Percentiles rank a stretch among this genome's conserved stretches.
These are phyloP conservation scores for Drosophila lacertosa DNA, from an alignment of 1,140 invertebrate genomes.

Conservation along the genomic window DNA sequence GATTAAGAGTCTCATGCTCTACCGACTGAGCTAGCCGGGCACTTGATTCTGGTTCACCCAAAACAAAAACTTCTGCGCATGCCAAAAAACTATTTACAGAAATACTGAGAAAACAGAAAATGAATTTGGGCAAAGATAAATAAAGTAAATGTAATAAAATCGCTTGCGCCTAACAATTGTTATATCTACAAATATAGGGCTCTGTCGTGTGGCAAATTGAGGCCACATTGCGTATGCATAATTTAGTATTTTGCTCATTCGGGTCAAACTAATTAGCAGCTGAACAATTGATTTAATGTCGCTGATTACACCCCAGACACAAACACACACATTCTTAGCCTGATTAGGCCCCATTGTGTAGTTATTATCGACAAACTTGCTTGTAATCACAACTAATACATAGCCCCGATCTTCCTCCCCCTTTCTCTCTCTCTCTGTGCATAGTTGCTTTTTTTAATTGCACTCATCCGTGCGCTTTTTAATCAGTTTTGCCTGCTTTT, in stretches of 20 bases:
- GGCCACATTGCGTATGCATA: constrained; percentile 57
- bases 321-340: background rate
- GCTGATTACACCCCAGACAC: constrained; percentile 23
- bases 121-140: constrained; percentile 11
- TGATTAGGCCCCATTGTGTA: constrained; percentile 23
- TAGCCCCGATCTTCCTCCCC: background rate
- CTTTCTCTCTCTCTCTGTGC: background rate
- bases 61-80: constrained; percentile 1
- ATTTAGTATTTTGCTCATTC: constrained; percentile 31
- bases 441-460: constrained; percentile 45
- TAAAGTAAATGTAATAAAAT: constrained; percentile 1
- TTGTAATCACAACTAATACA: background rate
- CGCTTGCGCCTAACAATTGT: constrained; percentile 3
- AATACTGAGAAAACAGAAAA: background rate
- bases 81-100: constrained; percentile 18
- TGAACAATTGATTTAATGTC: constrained; percentile 38
- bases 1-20: constrained; percentile 97
- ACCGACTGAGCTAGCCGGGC: constrained; percentile 95
- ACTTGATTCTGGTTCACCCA: constrained; percentile 12
- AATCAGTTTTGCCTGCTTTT: constrained; percentile 40
- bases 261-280: constrained; percentile 62
- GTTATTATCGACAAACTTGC: constrained; percentile 17
- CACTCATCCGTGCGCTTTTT: constrained; percentile 28
- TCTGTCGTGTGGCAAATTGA: background rate
- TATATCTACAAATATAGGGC: background rate